Evolutionary conservation across 2,888 invertebrate species (phyloP), one percentile per base, ranked within the genome.

Genomic region (Athalia cordata): DNA sequence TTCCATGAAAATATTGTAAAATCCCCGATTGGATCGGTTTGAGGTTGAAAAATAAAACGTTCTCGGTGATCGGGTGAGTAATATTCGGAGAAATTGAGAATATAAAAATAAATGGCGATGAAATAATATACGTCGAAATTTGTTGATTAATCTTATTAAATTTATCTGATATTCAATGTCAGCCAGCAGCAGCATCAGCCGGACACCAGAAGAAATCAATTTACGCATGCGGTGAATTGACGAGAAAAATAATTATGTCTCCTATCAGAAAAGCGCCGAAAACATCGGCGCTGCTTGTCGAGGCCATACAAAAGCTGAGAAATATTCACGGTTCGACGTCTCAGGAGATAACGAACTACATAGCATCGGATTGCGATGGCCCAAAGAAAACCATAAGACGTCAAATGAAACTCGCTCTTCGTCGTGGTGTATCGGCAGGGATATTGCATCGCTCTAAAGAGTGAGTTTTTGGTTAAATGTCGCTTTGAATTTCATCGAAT

Each of bases 281-380:
- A 80, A 85, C 89, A 80, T 87, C 87, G 50, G 83, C 85, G 6
- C 80, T 89, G 59, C 87, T 90, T 4, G 86, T 89, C 0, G 85
- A 86, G 50, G 90, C 90, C 3, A 88, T 90, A 65, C 83, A 86
- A 0, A 83, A 84, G 59, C 82, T 90, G 5, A 89, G 86, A 76
- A 85, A 87, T 49, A 76, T 83, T 3, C 85, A 87, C 70, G 90
- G 89, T 29, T 88, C 89, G 11, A 87, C 89, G 4, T 81, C 85
- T 1, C 83, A 82, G 3, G 88, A 90, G 79, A 90, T 90, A 77
- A 87, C 85, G 67, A 87, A 85, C 64, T 90, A 86, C 77, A 86
- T 90, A 66, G 84, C 85, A 11, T 84, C 86, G 52, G 86, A 87
- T 76, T 89, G 87, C 81, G 84, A 87, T 72, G 81, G 88, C 5